Base-by-base conservation (phyloP, 1,140 invertebrate genomes). In the Drosophila eugracilis region DNA sequence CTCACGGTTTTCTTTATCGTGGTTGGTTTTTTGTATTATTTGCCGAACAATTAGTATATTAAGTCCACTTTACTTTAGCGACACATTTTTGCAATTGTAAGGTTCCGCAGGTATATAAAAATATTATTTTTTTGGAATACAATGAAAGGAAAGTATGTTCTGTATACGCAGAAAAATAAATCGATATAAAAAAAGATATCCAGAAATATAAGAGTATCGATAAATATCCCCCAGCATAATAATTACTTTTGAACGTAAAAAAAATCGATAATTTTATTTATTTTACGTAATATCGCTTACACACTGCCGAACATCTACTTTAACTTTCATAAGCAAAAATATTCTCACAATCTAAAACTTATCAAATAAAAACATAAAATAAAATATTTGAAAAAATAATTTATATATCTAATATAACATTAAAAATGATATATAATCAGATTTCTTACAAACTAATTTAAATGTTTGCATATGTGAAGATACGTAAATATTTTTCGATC, bases 111-210 rank as follows among this genome's bases (percentile, higher is more conserved):
- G 44, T 17, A 28, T 44, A 17, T 54, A 34, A 45, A 15, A 9
- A 26, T 36, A 34, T 58, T 19, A 36, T 58, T 32, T 58, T 58
- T 54, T 54, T 34, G 9, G 21, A 10, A 54, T 24, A 52, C 55
- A 55, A 58, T 50, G 32, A 54, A 54, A 57, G 12, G 47, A 54
- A 54, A 58, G 48, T 58, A 57, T 22, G 49, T 58, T 58, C 53
- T 58, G 55, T 58, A 58, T 58, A 58, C 55, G 48, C 55, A 58
- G 55, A 26, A 58, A 58, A 58, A 47, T 36, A 58, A 58, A 52
- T 52, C 49, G 49, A 36, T 52, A 52, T 52, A 22, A 45, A 14
- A 10, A 45, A 24, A 9, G 21, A 24, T 22, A n/a, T 26, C 22
- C 5, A 10, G 21, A n/a, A 26, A 7, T 14, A 15, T 45, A 22